Percentiles rank a stretch among this genome's conserved stretches.
phyloP scores from a whole-genome alignment of 2,113 vertebrate species.

The Sinocyclocheilus anshuiensis region DNA sequence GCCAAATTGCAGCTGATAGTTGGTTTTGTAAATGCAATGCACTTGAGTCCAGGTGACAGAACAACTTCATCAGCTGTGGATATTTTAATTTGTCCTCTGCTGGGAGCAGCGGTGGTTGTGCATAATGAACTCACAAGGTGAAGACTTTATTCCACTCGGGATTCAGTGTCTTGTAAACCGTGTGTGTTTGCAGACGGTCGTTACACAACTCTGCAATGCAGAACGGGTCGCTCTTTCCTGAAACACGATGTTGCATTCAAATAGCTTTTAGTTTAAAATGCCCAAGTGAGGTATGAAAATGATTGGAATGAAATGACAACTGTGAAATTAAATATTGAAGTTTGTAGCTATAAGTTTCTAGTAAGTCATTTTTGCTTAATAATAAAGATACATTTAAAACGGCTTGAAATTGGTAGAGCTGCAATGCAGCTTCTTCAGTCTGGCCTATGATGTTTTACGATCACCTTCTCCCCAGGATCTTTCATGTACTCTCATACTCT shows the following conservation, averaged over 20 bases:
- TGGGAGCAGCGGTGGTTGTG: not conserved
- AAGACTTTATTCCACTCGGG: conserved; percentile 97
- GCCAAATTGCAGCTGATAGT: not conserved
- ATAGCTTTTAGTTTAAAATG: not conserved
- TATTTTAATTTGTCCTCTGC: not conserved
- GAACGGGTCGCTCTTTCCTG: conserved; percentile 95
- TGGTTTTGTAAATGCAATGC: not conserved
- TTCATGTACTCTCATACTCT: not conserved
- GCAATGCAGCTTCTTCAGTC: too few species aligned
- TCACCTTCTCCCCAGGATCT: too few species aligned
- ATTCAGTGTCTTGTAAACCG: conserved; percentile 91
- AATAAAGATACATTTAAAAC: too few species aligned
- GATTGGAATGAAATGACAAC: not conserved
- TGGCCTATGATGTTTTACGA: not conserved
- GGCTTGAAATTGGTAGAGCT: too few species aligned
- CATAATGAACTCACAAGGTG: conserved; percentile 81
- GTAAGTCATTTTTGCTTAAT: too few species aligned
- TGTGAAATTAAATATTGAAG: too few species aligned
- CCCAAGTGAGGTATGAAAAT: not conserved
- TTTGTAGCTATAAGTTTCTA: too few species aligned
- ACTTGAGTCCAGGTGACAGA: not conserved
- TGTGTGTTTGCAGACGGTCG: conserved; percentile 90
- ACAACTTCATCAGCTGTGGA: not conserved
- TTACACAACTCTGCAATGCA: conserved; percentile 93
- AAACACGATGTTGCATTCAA: conserved; percentile 15